phyloP scores from a whole-genome alignment of 2,797 vertebrate species.

The Sparus aurata region DNA sequence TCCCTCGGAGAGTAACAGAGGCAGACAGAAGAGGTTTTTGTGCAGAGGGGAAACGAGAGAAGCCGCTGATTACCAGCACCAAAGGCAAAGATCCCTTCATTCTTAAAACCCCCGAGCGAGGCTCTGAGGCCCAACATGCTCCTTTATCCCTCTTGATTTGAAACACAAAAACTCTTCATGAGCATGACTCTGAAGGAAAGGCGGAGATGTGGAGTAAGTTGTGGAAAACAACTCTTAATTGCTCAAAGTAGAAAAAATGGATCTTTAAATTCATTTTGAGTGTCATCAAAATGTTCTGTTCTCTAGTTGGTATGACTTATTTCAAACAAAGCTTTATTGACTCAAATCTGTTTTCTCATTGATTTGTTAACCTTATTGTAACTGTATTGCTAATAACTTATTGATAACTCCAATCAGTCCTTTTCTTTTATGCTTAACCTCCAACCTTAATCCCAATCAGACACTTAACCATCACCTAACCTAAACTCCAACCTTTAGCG shows the following conservation, averaged over 20 bases:
- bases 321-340: too few relatives aligned
- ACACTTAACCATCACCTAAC: too few relatives aligned
- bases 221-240: slow-evolving; percentile 35
- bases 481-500: too few relatives aligned
- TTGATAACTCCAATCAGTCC: too few relatives aligned
- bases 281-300: background rate
- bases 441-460: too few relatives aligned
- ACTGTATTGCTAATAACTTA: too few relatives aligned
- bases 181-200: slow-evolving; percentile 51
- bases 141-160: slow-evolving; percentile 72
- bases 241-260: slow-evolving; percentile 29
- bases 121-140: slow-evolving; percentile 68
- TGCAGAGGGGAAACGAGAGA: slow-evolving; percentile 76
- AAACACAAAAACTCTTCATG: slow-evolving; percentile 74
- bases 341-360: too few relatives aligned
- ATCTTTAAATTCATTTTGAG: background rate
- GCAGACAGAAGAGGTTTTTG: slow-evolving; percentile 79
- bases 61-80: slow-evolving; percentile 77
- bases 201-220: slow-evolving; percentile 24
- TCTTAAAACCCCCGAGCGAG: slow-evolving; percentile 61
- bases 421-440: too few relatives aligned
- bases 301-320: too few relatives aligned
- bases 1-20: slow-evolving; percentile 61
- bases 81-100: slow-evolving; percentile 76
- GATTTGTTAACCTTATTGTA: too few relatives aligned